Conservation (phyloP, 2,797 vertebrate genomes). For the Emydoidea blandingii region DNA sequence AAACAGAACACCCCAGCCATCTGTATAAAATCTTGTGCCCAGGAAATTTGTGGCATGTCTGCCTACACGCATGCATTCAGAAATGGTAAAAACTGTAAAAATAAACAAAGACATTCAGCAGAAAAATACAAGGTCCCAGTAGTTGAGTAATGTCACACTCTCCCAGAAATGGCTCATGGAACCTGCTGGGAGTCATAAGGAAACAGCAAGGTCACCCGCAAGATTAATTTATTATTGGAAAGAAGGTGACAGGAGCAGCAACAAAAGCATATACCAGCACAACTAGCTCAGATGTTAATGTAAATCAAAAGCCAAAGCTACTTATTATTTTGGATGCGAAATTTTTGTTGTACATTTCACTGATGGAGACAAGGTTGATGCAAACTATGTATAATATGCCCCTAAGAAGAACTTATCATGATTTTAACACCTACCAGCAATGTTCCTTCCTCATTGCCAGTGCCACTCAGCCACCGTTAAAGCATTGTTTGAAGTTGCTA, state of each 20-base stretch:
- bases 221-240: constrained; percentile 54
- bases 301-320: constrained; percentile 4
- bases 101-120: not conserved
- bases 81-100: not conserved
- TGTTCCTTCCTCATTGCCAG: not conserved
- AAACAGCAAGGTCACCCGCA: constrained; percentile 51
- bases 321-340: not conserved
- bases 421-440: not conserved
- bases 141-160: constrained; percentile 42
- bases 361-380: constrained; percentile 27
- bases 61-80: not conserved
- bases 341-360: constrained; percentile 24
- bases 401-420: constrained; percentile 4
- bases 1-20: not conserved
- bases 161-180: constrained; percentile 23
- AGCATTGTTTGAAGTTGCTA: not conserved
- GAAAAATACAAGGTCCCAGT: not conserved
- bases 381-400: not conserved
- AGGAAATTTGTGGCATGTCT: not conserved
- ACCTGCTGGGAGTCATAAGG: constrained; percentile 36
- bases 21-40: not conserved
- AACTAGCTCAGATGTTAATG: not conserved
- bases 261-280: not conserved
- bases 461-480: not conserved
- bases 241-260: constrained; percentile 28